A percentile compares a stretch with the other conserved stretches of the same genome.
Conservation (phyloP, 1,140 invertebrate species). For the Ceratoteleas bidentatus region DNA sequence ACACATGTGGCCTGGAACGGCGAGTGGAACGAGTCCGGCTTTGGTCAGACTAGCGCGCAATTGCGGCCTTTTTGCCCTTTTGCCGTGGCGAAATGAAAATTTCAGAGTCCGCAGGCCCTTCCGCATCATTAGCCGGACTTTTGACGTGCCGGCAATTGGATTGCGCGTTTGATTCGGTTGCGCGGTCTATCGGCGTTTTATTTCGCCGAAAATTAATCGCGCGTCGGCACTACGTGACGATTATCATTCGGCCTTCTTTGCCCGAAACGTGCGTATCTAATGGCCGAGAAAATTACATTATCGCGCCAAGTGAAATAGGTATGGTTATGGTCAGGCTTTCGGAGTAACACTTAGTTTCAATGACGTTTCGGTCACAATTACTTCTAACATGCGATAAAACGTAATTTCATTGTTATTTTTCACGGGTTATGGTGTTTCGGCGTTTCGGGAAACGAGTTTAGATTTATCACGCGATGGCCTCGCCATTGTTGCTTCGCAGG, state of each 20-base stretch:
- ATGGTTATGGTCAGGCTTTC: slow-evolving; percentile 62
- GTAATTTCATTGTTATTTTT: slow-evolving; percentile 57
- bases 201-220: slow-evolving; percentile 39
- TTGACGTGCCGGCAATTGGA: slow-evolving; percentile 1
- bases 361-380: slow-evolving; percentile 59
- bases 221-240: slow-evolving; percentile 1
- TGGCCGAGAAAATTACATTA: slow-evolving; percentile 61
- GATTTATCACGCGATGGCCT: slow-evolving; percentile 20
- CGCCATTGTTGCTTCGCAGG: not conserved
- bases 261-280: slow-evolving; percentile 52
- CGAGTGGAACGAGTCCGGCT: slow-evolving; percentile 33
- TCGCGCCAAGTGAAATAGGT: slow-evolving; percentile 59
- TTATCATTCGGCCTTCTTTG: slow-evolving; percentile 19
- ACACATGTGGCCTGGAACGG: slow-evolving; percentile 36
- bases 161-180: not conserved
- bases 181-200: slow-evolving; percentile 4
- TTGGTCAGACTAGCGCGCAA: slow-evolving; percentile 23
- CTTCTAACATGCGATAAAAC: slow-evolving; percentile 57
- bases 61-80: slow-evolving; percentile 1
- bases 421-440: slow-evolving; percentile 15
- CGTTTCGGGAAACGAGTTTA: slow-evolving; percentile 14
- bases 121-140: not conserved
- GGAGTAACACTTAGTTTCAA: slow-evolving; percentile 61
- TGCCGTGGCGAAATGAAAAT: slow-evolving; percentile 1
- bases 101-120: slow-evolving; percentile 12